phyloP scores from a whole-genome alignment of 2,888 invertebrate species.

The Rhagonycha lutea region DNA sequence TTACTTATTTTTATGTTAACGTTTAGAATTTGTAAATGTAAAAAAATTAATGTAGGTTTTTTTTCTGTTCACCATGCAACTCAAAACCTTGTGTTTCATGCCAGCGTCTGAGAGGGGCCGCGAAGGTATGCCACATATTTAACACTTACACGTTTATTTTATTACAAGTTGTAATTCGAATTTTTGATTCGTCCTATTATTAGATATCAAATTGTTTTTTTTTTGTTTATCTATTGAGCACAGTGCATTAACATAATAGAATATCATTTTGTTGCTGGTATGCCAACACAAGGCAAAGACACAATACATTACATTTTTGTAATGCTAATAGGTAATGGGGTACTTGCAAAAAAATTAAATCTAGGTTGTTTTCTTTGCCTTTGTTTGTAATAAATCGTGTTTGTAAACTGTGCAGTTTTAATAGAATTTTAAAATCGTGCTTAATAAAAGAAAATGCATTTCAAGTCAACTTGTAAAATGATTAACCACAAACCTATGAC shows the following conservation, averaged over 20 bases:
- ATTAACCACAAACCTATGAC: too few species aligned
- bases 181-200: slow-evolving; percentile 12
- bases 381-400: too few species aligned
- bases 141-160: slow-evolving; percentile 44
- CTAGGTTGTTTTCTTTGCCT: too few species aligned
- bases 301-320: neutral
- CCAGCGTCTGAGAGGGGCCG: slow-evolving; percentile 65
- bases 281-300: slow-evolving; percentile 53
- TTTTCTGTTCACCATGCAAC: slow-evolving; percentile 44
- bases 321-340: neutral
- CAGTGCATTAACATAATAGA: slow-evolving; percentile 24
- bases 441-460: too few species aligned
- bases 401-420: too few species aligned
- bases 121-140: slow-evolving; percentile 58
- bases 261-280: slow-evolving; percentile 52
- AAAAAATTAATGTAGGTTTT: slow-evolving; percentile 21
- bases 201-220: slow-evolving; percentile 20
- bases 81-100: slow-evolving; percentile 60
- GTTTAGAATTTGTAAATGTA: slow-evolving; percentile 8
- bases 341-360: too few species aligned
- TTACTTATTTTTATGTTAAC: slow-evolving; percentile 7
- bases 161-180: slow-evolving; percentile 10
- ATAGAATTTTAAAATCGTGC: too few species aligned
- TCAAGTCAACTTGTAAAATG: too few species aligned
- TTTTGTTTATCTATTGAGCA: slow-evolving; percentile 30